Percentiles rank a stretch among this genome's conserved stretches.
Conservation (phyloP, 1,140 invertebrate species). For the Oedothorax gibbosus region DNA sequence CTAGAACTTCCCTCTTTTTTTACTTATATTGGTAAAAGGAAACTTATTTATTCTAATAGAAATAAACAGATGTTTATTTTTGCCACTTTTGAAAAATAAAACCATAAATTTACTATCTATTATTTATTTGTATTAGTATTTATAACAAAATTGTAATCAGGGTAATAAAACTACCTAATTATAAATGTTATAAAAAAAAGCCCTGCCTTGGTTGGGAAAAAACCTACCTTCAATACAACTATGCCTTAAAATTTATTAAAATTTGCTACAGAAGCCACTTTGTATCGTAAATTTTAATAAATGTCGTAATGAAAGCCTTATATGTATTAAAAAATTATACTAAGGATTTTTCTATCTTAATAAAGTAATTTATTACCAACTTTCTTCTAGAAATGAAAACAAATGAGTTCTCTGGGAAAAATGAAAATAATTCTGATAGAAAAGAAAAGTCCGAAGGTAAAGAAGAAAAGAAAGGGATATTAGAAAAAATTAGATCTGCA, state of each 20-base stretch:
- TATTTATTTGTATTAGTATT: too few relatives aligned
- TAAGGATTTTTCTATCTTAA: background rate
- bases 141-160: too few relatives aligned
- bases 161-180: too few relatives aligned
- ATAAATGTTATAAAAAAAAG: too few relatives aligned
- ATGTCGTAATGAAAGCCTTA: background rate
- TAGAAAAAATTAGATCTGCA: conserved; percentile 41
- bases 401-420: conserved; percentile 25
- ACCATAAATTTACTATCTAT: background rate
- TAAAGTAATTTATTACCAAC: background rate
- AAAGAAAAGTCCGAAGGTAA: too few relatives aligned
- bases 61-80: background rate
- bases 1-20: background rate
- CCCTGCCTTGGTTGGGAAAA: background rate
- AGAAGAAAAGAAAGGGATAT: conserved; percentile 38
- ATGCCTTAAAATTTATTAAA: background rate
- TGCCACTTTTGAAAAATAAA: background rate
- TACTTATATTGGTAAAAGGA: background rate
- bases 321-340: background rate
- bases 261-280: background rate
- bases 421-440: background rate
- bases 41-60: background rate
- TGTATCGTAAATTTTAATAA: background rate
- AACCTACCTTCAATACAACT: background rate
- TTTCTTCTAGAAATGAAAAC: background rate